Conservation (phyloP, 1,140 invertebrate species). For the Drosophila lowei region DNA sequence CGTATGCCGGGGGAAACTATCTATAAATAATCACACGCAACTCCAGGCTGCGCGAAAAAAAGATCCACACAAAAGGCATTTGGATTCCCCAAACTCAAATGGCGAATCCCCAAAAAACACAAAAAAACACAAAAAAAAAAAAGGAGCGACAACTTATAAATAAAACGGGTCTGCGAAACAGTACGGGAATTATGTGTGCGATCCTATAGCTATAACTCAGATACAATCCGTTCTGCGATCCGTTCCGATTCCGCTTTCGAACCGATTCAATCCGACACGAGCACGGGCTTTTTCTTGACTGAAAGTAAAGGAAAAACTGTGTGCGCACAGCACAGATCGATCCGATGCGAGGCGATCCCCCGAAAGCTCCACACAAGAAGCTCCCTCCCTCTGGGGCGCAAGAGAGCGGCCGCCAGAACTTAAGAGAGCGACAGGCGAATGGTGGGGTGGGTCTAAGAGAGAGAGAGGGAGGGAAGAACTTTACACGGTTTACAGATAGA, state of each 20-base stretch:
- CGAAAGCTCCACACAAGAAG: conserved; percentile 53
- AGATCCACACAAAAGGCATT: conserved; percentile 24
- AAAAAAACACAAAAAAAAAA: conserved; percentile 23
- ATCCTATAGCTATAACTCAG: conserved; percentile 6
- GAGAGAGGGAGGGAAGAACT: neutral
- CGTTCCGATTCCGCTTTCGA: conserved; percentile 21
- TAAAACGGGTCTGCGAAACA: conserved; percentile 47
- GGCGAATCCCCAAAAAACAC: conserved; percentile 51
- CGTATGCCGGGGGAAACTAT: conserved; percentile 46
- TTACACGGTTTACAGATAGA: conserved; percentile 8
- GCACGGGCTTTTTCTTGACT: conserved; percentile 58
- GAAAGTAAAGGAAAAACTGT: conserved; percentile 66
- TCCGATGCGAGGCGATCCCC: conserved; percentile 19
- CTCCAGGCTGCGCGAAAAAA: conserved; percentile 44
- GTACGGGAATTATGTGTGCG: conserved; percentile 34
- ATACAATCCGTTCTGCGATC: conserved; percentile 10
- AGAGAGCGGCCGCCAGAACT: conserved; percentile 21
- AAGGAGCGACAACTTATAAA: conserved; percentile 58
- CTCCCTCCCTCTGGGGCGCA: conserved; percentile 18
- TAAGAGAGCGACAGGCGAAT: conserved; percentile 28
- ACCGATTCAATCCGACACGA: conserved; percentile 38
- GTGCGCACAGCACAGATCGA: conserved; percentile 34
- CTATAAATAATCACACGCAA: conserved; percentile 68
- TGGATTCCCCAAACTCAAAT: conserved; percentile 50
- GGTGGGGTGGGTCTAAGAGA: conserved; percentile 25